Percentiles rank a stretch among this genome's conserved stretches.
Evolutionary conservation across 2,888 invertebrate species (phyloP).

Genomic region (Junonia oenone): DNA sequence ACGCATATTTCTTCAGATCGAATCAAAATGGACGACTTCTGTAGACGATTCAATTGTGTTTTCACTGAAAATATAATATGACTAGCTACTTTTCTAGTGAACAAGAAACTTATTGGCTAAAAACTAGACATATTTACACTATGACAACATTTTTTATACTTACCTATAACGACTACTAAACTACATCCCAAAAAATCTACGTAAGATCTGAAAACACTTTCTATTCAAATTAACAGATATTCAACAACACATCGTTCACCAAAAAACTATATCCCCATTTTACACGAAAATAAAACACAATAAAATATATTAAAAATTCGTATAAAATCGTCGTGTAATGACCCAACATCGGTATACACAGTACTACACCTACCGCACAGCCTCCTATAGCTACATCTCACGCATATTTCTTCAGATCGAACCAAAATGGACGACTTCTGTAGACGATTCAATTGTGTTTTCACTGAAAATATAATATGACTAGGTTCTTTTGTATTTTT

Average conservation of each 20-base stretch:
- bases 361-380: constrained; percentile 36
- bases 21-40: constrained; percentile 22
- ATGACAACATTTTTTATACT: no score
- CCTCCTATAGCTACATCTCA: constrained; percentile 25
- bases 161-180: no score
- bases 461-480: neutral
- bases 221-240: no score
- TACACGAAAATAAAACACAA: neutral
- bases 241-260: no score
- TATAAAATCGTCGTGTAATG: constrained; percentile 39
- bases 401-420: constrained; percentile 22
- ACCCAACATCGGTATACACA: constrained; percentile 48
- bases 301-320: neutral
- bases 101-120: no score
- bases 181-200: no score
- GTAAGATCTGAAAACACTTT: no score
- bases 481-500: no score
- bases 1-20: constrained; percentile 22
- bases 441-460: neutral
- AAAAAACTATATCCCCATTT: no score
- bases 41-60: neutral
- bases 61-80: neutral
- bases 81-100: no score
- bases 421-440: constrained; percentile 21
- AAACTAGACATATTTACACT: no score